Conservation (phyloP, 2,797 vertebrate genomes). For the Neomorphus geoffroyi region DNA sequence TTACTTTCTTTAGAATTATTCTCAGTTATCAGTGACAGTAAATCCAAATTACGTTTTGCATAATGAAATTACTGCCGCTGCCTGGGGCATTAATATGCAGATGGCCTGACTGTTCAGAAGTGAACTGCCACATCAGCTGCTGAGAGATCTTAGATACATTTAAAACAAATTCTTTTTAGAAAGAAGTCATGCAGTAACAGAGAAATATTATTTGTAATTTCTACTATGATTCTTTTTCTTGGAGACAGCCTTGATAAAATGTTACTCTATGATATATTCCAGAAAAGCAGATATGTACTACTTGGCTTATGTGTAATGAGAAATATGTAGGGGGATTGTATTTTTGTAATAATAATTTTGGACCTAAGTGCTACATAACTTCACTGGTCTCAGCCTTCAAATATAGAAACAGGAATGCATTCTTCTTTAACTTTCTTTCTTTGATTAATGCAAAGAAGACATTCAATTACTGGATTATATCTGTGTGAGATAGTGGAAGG, state of each 20-base stretch:
- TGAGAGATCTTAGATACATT: neutral
- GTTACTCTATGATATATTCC: neutral
- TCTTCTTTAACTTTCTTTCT: neutral
- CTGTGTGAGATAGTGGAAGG: neutral
- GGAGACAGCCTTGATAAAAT: neutral
- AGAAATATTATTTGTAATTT: neutral
- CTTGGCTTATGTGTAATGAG: neutral
- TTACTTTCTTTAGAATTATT: slow-evolving; percentile 20
- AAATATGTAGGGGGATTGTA: neutral
- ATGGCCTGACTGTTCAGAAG: neutral
- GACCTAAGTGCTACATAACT: neutral
- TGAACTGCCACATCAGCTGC: neutral
- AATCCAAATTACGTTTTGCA: neutral
- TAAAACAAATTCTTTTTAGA: neutral
- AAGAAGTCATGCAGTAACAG: neutral
- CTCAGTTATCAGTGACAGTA: neutral
- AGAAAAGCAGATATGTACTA: neutral
- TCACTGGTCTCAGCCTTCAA: neutral
- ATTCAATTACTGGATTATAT: neutral
- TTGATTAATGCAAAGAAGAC: neutral
- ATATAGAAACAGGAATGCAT: neutral
- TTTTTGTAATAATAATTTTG: neutral
- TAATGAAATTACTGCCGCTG: neutral
- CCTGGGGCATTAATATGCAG: neutral
- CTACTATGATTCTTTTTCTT: neutral